Evolutionary conservation across 2,888 invertebrate species (phyloP).

Genomic region (Dendrolimus pini): DNA sequence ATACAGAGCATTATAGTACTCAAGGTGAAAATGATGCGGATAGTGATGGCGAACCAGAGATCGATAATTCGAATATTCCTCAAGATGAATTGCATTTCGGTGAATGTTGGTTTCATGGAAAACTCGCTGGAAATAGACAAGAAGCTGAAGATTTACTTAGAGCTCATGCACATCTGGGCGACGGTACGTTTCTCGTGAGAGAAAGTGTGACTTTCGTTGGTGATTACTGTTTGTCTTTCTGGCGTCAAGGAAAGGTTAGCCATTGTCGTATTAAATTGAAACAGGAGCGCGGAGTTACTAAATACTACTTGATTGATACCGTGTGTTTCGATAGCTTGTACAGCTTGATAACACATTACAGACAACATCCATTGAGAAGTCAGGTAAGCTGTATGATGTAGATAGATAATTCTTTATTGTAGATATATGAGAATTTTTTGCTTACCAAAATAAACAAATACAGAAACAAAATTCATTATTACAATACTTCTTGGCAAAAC

Average conservation of each 20-base stretch:
- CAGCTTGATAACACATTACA: slow-evolving; percentile 92
- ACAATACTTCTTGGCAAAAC: no score
- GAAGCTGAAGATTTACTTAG: slow-evolving; percentile 88
- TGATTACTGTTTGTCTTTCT: slow-evolving; percentile 96
- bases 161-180: slow-evolving; percentile 88
- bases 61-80: slow-evolving; percentile 79
- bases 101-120: slow-evolving; percentile 96
- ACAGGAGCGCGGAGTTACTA: slow-evolving; percentile 91
- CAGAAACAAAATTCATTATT: no score
- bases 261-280: slow-evolving; percentile 95
- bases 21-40: slow-evolving; percentile 73
- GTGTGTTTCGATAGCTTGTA: slow-evolving; percentile 94
- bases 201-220: slow-evolving; percentile 97
- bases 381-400: slow-evolving; percentile 66
- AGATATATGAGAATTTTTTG: no score
- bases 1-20: slow-evolving; percentile 82
- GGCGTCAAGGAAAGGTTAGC: slow-evolving; percentile 92
- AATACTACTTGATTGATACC: slow-evolving; percentile 93
- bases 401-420: no score
- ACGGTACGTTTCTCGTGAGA: slow-evolving; percentile 94
- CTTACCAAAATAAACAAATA: no score
- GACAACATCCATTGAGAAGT: slow-evolving; percentile 89
- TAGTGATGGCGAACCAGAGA: slow-evolving; percentile 78
- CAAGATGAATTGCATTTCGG: slow-evolving; percentile 94
- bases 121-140: slow-evolving; percentile 85